These are phyloP conservation scores for Nomada hirtipes DNA, from an alignment of 2,888 invertebrate genomes.

Conservation along the genomic window DNA sequence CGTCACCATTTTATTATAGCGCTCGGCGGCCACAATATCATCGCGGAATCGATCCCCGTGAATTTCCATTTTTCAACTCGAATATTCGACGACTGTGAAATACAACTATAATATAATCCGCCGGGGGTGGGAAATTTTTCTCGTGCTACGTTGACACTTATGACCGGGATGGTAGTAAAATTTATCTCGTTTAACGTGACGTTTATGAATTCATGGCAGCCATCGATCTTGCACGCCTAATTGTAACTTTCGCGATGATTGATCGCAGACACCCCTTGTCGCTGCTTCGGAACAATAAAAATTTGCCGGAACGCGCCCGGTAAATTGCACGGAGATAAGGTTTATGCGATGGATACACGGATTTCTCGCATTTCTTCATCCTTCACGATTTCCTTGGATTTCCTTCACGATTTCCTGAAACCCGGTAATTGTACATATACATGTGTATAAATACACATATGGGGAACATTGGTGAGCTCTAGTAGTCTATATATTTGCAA, in stretches of 20 bases:
- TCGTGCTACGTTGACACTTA: neutral
- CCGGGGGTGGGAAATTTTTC: neutral
- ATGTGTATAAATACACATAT: too few relatives aligned
- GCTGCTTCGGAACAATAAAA: slow-evolving; percentile 11
- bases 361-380: too few relatives aligned
- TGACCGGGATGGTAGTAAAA: slow-evolving; percentile 1
- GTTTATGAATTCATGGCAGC: slow-evolving; percentile 46
- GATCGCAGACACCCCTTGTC: slow-evolving; percentile 10
- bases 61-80: slow-evolving; percentile 19
- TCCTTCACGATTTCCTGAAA: too few relatives aligned
- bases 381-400: too few relatives aligned
- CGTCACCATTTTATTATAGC: slow-evolving; percentile 45
- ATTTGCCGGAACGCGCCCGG: neutral
- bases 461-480: too few relatives aligned
- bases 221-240: slow-evolving; percentile 48
- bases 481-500: too few relatives aligned
- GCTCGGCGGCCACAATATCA: slow-evolving; percentile 36
- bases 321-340: too few relatives aligned
- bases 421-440: too few relatives aligned
- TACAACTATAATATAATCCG: too few relatives aligned
- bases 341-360: too few relatives aligned
- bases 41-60: slow-evolving; percentile 23
- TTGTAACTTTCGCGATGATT: slow-evolving; percentile 48
- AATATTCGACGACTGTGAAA: too few relatives aligned
- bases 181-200: slow-evolving; percentile 31